Percentiles rank a stretch among this genome's conserved stretches.
These are phyloP conservation scores for Harmothoe impar DNA, from an alignment of 2,888 invertebrate genomes.

Conservation along the genomic window DNA sequence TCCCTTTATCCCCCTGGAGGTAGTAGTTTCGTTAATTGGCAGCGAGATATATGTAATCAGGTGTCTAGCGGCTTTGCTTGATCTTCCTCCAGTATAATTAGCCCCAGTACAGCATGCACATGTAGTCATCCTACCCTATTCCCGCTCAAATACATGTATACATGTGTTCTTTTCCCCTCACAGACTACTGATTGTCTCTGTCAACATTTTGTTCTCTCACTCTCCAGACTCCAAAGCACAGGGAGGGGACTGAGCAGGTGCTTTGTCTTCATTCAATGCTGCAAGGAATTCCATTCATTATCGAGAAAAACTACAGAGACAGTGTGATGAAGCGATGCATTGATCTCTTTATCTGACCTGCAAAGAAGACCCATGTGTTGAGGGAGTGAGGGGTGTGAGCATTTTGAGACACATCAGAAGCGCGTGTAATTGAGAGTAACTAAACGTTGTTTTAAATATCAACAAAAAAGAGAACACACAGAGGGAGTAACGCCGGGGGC, in stretches of 20 bases:
- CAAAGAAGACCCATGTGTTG: slow-evolving; percentile 11
- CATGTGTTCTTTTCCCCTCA: not conserved
- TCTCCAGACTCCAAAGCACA: not conserved
- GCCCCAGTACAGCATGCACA: no score
- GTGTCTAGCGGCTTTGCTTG: no score
- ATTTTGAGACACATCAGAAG: not conserved
- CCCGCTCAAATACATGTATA: not conserved
- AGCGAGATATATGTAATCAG: no score
- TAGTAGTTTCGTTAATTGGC: no score
- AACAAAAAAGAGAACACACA: not conserved
- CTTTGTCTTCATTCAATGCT: slow-evolving; percentile 48
- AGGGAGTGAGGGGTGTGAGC: not conserved
- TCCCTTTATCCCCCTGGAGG: no score
- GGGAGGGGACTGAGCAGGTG: not conserved
- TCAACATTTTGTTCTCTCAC: not conserved
- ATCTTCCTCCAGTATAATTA: no score
- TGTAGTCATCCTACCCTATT: not conserved
- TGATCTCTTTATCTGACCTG: slow-evolving; percentile 52
- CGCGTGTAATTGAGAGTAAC: not conserved
- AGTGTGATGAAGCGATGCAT: slow-evolving; percentile 4
- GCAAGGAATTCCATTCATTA: slow-evolving; percentile 45
- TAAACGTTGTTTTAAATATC: not conserved
- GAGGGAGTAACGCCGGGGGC: not conserved
- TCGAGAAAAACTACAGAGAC: not conserved
- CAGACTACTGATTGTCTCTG: not conserved